A percentile compares a stretch with the other conserved stretches of the same genome.
Conservation (phyloP, 2,888 invertebrate genomes). For the Melipona bicolor region DNA sequence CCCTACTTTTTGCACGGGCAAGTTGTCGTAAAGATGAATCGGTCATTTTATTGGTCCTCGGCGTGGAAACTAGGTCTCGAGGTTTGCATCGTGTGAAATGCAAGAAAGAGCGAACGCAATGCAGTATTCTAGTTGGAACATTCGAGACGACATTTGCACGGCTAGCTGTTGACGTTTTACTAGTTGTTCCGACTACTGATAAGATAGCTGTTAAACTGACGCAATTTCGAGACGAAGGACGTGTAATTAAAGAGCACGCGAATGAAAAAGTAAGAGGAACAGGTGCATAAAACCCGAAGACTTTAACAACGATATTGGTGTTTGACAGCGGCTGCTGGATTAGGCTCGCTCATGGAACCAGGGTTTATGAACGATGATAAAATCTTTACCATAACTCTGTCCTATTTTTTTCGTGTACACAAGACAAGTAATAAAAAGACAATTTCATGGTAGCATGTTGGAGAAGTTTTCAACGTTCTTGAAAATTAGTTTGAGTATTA, state of each 20-base stretch:
- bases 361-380: constrained; percentile 45
- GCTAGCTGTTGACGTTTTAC: neutral
- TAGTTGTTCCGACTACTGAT: neutral
- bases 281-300: constrained; percentile 36
- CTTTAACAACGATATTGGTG: constrained; percentile 46
- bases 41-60: neutral
- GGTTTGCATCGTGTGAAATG: neutral
- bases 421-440: constrained; percentile 11
- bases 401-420: constrained; percentile 6
- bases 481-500: neutral
- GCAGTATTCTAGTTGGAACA: constrained; percentile 17
- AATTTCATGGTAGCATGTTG: neutral
- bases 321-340: constrained; percentile 36
- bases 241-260: constrained; percentile 6
- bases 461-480: neutral
- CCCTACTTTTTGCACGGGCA: neutral
- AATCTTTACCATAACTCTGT: constrained; percentile 2
- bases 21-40: neutral
- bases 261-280: constrained; percentile 35
- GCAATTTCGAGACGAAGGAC: constrained; percentile 4
- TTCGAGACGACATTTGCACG: neutral
- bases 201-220: neutral
- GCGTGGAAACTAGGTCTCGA: constrained; percentile 11
- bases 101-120: constrained; percentile 22
- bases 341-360: constrained; percentile 18